These are phyloP conservation scores for Hiodon alosoides DNA, from an alignment of 2,113 vertebrate genomes.

Conservation along the genomic window DNA sequence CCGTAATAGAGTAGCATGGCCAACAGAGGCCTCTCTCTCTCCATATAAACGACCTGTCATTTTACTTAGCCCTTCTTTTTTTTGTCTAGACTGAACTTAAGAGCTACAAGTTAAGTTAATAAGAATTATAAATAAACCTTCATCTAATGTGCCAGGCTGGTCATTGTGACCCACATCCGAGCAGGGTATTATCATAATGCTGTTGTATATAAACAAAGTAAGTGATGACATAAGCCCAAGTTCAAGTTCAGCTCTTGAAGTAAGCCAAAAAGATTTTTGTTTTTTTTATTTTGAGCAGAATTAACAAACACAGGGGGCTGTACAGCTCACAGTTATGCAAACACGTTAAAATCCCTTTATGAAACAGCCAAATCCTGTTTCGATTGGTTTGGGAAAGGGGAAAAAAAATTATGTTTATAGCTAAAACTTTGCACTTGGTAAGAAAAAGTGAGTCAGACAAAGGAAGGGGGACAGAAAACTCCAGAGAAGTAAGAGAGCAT, in stretches of 20 bases:
- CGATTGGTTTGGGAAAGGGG: background rate
- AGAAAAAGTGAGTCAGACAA: too few relatives aligned
- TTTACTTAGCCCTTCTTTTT: too few relatives aligned
- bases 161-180: background rate
- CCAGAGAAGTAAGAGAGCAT: too few relatives aligned
- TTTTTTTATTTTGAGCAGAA: background rate
- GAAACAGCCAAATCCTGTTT: conserved; percentile 36
- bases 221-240: background rate
- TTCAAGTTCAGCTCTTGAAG: background rate
- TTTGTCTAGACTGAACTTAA: too few relatives aligned
- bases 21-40: background rate
- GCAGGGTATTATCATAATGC: background rate
- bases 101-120: too few relatives aligned
- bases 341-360: conserved; percentile 33
- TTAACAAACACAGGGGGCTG: background rate
- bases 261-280: background rate
- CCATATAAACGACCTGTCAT: background rate
- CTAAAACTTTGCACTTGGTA: too few relatives aligned
- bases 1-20: background rate
- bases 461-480: too few relatives aligned
- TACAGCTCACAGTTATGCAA: conserved; percentile 27
- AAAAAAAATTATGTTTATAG: too few relatives aligned
- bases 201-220: conserved; percentile 1
- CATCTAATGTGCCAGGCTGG: background rate
- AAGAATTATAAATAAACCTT: too few relatives aligned